Base-by-base conservation (phyloP, 1,140 invertebrate species). In the Bombus turneri region DNA sequence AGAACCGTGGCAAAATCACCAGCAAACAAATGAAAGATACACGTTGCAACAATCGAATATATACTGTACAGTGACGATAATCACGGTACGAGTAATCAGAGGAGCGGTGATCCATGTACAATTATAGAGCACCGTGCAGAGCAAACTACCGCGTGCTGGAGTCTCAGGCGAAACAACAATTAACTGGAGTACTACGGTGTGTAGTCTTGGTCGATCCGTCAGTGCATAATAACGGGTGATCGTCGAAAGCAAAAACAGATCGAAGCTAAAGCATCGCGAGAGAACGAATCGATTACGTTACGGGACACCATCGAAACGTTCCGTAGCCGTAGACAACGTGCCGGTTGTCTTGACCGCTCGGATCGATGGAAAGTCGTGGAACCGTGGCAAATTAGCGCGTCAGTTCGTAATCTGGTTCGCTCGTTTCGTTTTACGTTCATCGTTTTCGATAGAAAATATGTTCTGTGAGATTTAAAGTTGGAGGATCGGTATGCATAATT, bases 361-460 rank as follows among this genome's bases (percentile, higher is more conserved):
- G 53, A 77, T 77, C 75, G 53, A 77, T 77, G 75, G 34, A 3
- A 31, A 76, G 74, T 59, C 31, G 34, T 37, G 47, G 31, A 59
- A 53, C 34, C 31, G 74, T 76, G 53, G 34, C 5, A 15, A 77
- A 77, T 77, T 75, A 25, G n/a, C 72, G 31, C 39, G 1, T n/a
- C n/a, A 25, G n/a, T 43, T 43, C 37, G 5, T 37, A 57, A 76
- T 13, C 31, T 13, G 31, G 25, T 59, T 76, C 31, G 13, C 10
- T 3, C 25, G 12, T 37, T 76, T 37, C 25, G 25, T 37, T 59
- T 37, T 13, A 37, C 31, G 8, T 18, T 8, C 37, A 0, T 68
- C 5, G 31, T 59, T 28, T 22, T 2, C 1, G 0, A 25, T 39
- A 37, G 25, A 3, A 25, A 6, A 69, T 69, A 69, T 8, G 1